phyloP scores from a whole-genome alignment of 2,888 invertebrate species.

The Heliconius aoede region DNA sequence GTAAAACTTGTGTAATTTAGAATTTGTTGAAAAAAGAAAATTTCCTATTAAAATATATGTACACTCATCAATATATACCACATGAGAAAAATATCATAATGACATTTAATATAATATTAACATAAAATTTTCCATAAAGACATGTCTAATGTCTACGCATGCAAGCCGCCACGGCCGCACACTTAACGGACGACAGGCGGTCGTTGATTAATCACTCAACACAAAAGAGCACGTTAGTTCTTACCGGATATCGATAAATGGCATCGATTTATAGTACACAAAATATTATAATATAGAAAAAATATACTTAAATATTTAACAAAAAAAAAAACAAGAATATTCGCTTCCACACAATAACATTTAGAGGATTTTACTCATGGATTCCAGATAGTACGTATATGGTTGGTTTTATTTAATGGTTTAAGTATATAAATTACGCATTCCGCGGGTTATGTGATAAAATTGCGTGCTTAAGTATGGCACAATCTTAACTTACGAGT shows the following conservation, averaged over 20 bases:
- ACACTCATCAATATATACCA: neutral
- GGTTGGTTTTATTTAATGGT: slow-evolving; percentile 11
- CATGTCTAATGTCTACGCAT: slow-evolving; percentile 22
- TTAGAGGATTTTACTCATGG: neutral
- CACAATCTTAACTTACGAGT: slow-evolving; percentile 34
- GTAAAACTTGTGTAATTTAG: too few relatives aligned
- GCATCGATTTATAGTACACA: slow-evolving; percentile 30
- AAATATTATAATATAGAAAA: slow-evolving; percentile 18
- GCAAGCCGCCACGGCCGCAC: slow-evolving; percentile 17
- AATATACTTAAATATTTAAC: neutral
- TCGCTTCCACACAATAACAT: neutral
- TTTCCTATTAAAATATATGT: neutral
- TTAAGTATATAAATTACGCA: slow-evolving; percentile 24
- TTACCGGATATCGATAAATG: slow-evolving; percentile 38
- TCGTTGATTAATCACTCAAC: slow-evolving; percentile 44
- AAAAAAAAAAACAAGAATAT: neutral
- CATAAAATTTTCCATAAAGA: neutral
- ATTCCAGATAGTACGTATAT: neutral
- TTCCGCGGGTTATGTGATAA: slow-evolving; percentile 27
- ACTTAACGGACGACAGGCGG: slow-evolving; percentile 42
- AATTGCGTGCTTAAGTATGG: slow-evolving; percentile 22
- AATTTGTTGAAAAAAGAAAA: neutral
- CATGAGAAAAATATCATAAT: neutral
- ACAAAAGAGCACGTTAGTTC: slow-evolving; percentile 41
- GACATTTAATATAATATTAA: neutral